A percentile compares a stretch with the other conserved stretches of the same genome.
Evolutionary conservation across 2,113 vertebrate genomes (phyloP).

Genomic region (Ornithorhynchus anatinus): DNA sequence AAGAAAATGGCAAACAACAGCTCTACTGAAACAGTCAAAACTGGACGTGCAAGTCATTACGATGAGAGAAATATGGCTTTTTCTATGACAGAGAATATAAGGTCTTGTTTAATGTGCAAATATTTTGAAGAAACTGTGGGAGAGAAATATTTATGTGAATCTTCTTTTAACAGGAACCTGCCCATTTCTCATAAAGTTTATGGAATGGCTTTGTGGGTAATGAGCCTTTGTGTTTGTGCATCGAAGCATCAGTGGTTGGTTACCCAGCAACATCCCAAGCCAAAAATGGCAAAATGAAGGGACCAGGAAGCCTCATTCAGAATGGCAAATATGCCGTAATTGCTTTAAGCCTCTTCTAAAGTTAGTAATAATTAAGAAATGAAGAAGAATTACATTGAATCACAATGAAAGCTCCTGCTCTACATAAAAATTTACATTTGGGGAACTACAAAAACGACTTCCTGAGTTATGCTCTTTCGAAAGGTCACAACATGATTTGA

Average conservation of each 20-base stretch:
- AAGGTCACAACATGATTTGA: background rate
- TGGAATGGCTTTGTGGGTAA: conserved; percentile 22
- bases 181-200: background rate
- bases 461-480: background rate
- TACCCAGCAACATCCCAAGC: conserved; percentile 40
- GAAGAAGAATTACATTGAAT: background rate
- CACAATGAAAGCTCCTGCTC: background rate
- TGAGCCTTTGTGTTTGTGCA: conserved; percentile 35
- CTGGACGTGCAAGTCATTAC: background rate
- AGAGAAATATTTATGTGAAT: background rate
- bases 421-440: no score
- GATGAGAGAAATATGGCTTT: background rate
- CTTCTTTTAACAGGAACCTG: background rate
- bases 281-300: background rate
- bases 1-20: background rate
- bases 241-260: background rate
- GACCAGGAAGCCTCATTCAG: background rate
- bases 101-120: background rate
- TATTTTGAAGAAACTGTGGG: background rate
- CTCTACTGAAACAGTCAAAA: background rate
- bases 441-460: background rate
- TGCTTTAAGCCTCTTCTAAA: background rate
- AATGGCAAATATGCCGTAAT: background rate
- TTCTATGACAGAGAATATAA: background rate
- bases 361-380: background rate